Evolutionary conservation across 2,888 invertebrate genomes (phyloP).

Genomic region (Epirrhoe tristata): DNA sequence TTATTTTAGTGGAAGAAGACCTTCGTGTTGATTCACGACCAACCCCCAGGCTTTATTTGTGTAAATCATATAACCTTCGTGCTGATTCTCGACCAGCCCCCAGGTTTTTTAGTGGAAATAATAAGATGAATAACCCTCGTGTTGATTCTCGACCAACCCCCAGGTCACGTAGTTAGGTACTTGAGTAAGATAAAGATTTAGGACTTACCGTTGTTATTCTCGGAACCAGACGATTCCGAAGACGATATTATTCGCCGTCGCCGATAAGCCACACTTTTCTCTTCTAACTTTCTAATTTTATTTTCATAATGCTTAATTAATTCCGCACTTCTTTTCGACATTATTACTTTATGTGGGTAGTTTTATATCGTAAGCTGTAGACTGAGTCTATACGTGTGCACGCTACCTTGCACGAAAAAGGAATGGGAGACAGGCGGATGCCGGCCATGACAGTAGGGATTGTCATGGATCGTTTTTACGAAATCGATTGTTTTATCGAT

Average conservation of each 20-base stretch:
- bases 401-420: constrained; percentile 3
- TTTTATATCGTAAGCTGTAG: background rate
- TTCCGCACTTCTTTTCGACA: background rate
- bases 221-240: background rate
- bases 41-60: too few relatives aligned
- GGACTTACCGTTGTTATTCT: background rate
- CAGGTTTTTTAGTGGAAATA: too few relatives aligned
- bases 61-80: background rate
- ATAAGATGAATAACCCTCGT: constrained; percentile 1
- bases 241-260: too few relatives aligned
- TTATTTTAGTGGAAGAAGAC: background rate
- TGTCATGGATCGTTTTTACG: too few relatives aligned
- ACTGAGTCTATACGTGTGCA: background rate
- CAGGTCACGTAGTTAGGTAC: background rate
- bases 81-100: background rate
- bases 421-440: too few relatives aligned
- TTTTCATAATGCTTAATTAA: background rate
- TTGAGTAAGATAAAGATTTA: too few relatives aligned
- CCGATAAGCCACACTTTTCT: background rate
- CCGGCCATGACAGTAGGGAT: too few relatives aligned
- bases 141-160: constrained; percentile 7
- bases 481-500: too few relatives aligned
- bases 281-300: background rate
- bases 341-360: background rate
- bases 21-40: too few relatives aligned